Percentiles rank a stretch among this genome's conserved stretches.
Conservation (phyloP, 2,888 invertebrate genomes). For the Fragum fragum region DNA sequence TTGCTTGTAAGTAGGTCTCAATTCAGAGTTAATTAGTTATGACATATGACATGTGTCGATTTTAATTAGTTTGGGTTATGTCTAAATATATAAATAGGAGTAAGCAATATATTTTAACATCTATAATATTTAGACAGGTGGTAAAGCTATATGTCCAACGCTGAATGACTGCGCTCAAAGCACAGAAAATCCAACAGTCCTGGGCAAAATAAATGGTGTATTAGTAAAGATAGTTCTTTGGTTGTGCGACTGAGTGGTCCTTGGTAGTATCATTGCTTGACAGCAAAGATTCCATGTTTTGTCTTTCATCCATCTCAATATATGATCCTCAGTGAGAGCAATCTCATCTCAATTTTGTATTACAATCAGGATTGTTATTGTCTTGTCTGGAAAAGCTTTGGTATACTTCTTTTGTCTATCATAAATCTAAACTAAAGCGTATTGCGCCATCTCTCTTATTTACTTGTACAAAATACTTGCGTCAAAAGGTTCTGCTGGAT, state of each 20-base stretch:
- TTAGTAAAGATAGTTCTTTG: slow-evolving; percentile 43
- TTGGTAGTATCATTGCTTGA: slow-evolving; percentile 8
- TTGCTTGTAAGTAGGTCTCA: background rate
- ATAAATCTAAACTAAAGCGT: background rate
- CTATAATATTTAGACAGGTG: slow-evolving; percentile 18
- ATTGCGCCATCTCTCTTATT: background rate
- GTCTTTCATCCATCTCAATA: slow-evolving; percentile 11
- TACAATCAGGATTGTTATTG: background rate
- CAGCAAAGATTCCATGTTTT: background rate
- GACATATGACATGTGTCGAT: background rate
- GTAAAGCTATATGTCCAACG: slow-evolving; percentile 47
- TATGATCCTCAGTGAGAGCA: slow-evolving; percentile 19
- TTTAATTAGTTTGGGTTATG: slow-evolving; percentile 51
- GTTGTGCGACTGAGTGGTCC: slow-evolving; percentile 7
- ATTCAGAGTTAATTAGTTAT: background rate
- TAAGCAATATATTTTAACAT: slow-evolving; percentile 2
- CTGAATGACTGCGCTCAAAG: slow-evolving; percentile 52
- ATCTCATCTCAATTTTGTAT: background rate
- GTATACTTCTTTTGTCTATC: background rate
- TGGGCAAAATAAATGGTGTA: slow-evolving; percentile 57
- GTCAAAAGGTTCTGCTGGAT: background rate
- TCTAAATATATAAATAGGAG: slow-evolving; percentile 18
- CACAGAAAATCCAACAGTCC: slow-evolving; percentile 57
- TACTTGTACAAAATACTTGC: background rate
- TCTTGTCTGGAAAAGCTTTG: background rate